Evolutionary conservation across 2,797 vertebrate species (phyloP).

Genomic region (Heterohyrax brucei): DNA sequence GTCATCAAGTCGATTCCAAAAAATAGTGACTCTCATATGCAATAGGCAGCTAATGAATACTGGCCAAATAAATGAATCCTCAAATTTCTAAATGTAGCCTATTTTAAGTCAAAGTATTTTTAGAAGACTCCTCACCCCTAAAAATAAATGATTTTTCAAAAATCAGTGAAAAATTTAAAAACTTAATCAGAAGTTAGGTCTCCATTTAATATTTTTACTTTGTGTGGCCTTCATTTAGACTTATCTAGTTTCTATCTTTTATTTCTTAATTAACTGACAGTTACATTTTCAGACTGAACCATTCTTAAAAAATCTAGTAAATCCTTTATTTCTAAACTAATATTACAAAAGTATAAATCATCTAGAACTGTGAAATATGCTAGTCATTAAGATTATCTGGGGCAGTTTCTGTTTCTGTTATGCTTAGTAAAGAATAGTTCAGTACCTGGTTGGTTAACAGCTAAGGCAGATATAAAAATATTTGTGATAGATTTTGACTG

Average conservation of each 20-base stretch:
- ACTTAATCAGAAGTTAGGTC: background rate
- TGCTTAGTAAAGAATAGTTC: background rate
- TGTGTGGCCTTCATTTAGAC: background rate
- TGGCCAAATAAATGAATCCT: background rate
- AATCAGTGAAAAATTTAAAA: background rate
- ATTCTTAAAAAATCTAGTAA: background rate
- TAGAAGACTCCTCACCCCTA: background rate
- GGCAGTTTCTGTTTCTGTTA: background rate
- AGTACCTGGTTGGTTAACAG: background rate
- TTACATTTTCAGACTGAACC: background rate
- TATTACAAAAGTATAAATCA: background rate
- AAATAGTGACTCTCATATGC: background rate
- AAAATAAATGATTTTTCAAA: background rate
- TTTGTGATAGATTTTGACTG: background rate
- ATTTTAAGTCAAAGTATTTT: constrained; percentile 42
- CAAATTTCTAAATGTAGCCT: background rate
- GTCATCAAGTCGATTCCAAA: too few species aligned
- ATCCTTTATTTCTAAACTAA: background rate
- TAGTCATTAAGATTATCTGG: background rate
- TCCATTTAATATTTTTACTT: background rate
- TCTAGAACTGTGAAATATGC: background rate
- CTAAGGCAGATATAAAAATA: background rate
- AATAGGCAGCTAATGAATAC: background rate
- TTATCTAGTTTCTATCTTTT: background rate
- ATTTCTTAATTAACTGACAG: background rate